These are phyloP conservation scores for Piaya cayana DNA, from an alignment of 2,113 vertebrate species.

Conservation along the genomic window DNA sequence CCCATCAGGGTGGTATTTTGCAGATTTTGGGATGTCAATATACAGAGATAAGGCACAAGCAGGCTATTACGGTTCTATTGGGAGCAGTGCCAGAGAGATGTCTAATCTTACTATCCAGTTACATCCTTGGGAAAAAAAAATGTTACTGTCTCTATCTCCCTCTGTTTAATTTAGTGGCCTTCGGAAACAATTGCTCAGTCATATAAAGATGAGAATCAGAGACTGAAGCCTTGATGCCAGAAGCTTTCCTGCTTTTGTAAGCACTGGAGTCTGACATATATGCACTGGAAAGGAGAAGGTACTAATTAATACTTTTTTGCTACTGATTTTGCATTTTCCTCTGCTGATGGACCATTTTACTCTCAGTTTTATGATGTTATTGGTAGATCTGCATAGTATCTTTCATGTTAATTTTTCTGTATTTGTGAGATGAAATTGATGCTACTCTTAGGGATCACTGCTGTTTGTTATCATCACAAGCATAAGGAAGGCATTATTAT, in stretches of 20 bases:
- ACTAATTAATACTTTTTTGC: slow-evolving; percentile 8
- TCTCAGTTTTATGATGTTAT: not conserved
- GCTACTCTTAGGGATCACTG: not conserved
- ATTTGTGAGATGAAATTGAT: not conserved
- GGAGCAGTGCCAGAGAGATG: not conserved
- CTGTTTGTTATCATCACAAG: not conserved
- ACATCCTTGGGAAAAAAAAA: not conserved
- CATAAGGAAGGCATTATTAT: not conserved
- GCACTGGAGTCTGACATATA: not conserved
- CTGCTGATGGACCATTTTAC: not conserved
- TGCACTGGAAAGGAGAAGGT: not conserved
- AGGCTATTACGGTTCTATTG: not conserved
- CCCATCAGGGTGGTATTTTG: not conserved
- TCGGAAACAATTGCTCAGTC: not conserved
- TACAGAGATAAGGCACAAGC: not conserved
- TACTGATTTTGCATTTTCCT: slow-evolving; percentile 38
- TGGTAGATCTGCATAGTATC: not conserved
- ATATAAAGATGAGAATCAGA: not conserved
- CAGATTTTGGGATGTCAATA: not conserved
- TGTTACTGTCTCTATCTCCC: not conserved
- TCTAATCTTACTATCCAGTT: not conserved
- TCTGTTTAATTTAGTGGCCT: slow-evolving; percentile 10
- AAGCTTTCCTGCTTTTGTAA: slow-evolving; percentile 3
- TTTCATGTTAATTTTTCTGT: not conserved
- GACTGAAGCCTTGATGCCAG: not conserved